Evolutionary conservation across 2,888 invertebrate genomes (phyloP), one percentile per base, ranked within the genome.

Genomic region (Neria commutata): DNA sequence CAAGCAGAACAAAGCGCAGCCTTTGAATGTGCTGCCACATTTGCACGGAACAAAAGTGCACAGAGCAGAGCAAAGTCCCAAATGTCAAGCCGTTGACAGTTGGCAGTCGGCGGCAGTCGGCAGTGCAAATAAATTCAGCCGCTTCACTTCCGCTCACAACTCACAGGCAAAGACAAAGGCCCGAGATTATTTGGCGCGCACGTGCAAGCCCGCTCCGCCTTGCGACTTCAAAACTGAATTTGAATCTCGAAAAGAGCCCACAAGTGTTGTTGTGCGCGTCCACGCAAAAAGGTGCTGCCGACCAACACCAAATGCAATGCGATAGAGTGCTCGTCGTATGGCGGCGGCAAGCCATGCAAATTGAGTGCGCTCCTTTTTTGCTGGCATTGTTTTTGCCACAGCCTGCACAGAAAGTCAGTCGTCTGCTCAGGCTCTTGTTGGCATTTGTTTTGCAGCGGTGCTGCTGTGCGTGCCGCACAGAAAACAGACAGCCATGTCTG

Each of bases 41-140:
- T 29, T 8, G 29, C 37, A 37, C 6, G 6, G 37, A 37, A 37
- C 37, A 37, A 37, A 37, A n/a, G n/a, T n/a, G n/a, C n/a, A n/a
- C n/a, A n/a, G n/a, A n/a, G n/a, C n/a, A n/a, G n/a, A n/a, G n/a
- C n/a, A n/a, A n/a, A n/a, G n/a, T n/a, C n/a, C n/a, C n/a, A n/a
- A n/a, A n/a, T n/a, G n/a, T n/a, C n/a, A n/a, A n/a, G n/a, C n/a
- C n/a, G n/a, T n/a, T n/a, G n/a, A n/a, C n/a, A n/a, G n/a, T n/a
- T n/a, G n/a, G n/a, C n/a, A n/a, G n/a, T n/a, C n/a, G n/a, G n/a
- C n/a, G n/a, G n/a, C n/a, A n/a, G n/a, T n/a, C n/a, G n/a, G n/a
- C n/a, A n/a, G n/a, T n/a, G 73, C 70, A 74, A 75, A 74, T 72
- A 69, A 73, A 76, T 74, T 75, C 70, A 74, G 75, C 75, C 76